These are phyloP conservation scores for Podotricha telesiphe DNA, from an alignment of 2,888 invertebrate genomes.

Conservation along the genomic window DNA sequence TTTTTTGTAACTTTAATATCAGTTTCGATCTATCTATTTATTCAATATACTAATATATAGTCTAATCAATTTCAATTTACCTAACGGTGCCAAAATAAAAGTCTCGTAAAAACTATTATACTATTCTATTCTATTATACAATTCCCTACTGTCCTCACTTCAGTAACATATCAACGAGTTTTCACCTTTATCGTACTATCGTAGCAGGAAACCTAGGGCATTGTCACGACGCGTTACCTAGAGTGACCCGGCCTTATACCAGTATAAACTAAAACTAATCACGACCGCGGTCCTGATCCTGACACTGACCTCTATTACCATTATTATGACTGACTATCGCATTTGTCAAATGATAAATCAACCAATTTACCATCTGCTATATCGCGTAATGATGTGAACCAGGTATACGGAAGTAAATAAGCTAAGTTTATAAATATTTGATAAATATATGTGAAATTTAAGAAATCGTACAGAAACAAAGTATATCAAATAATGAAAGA, in stretches of 20 bases:
- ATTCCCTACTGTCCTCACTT: neutral
- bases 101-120: neutral
- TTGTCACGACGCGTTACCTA: constrained; percentile 24
- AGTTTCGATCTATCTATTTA: no score
- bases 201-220: constrained; percentile 20
- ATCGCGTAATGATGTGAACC: constrained; percentile 16
- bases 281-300: constrained; percentile 20
- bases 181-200: neutral
- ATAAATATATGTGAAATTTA: no score
- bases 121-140: no score
- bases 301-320: constrained; percentile 32
- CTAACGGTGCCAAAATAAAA: no score
- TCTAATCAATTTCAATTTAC: no score
- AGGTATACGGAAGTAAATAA: neutral
- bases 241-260: constrained; percentile 21
- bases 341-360: constrained; percentile 27
- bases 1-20: no score
- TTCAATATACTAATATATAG: no score
- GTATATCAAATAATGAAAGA: no score
- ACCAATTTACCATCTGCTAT: constrained; percentile 17
- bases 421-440: neutral
- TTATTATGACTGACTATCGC: constrained; percentile 23
- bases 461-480: no score
- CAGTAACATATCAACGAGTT: neutral
- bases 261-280: constrained; percentile 33